Conservation (phyloP, 37 sponge, comb jelly and placozoan genomes). For the Spongia lamella region DNA sequence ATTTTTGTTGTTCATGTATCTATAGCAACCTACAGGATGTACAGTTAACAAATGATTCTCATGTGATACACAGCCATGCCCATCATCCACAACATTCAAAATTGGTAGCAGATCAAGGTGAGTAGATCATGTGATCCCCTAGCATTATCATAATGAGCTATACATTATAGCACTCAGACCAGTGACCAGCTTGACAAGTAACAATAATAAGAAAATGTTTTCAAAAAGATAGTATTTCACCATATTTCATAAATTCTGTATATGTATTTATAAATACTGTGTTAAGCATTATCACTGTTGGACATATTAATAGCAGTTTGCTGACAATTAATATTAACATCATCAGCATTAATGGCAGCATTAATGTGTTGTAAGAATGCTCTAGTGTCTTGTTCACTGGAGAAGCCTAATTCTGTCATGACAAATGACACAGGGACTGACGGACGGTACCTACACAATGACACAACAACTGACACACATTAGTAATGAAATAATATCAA, state of each 20-base stretch:
- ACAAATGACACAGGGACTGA: conserved; percentile 53
- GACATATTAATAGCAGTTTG: too few species aligned
- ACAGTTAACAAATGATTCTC: conserved; percentile 57
- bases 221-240: too few species aligned
- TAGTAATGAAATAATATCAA: too few species aligned
- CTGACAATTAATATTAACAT: too few species aligned
- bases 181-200: conserved; percentile 13
- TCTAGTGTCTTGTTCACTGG: conserved; percentile 49
- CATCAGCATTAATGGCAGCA: neutral
- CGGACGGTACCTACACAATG: conserved; percentile 67
- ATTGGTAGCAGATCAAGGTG: conserved; percentile 59
- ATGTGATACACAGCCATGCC: conserved; percentile 12
- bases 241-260: too few species aligned
- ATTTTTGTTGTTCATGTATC: neutral
- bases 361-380: conserved; percentile 42
- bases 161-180: conserved; percentile 19
- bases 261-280: too few species aligned
- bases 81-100: neutral
- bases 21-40: conserved; percentile 46
- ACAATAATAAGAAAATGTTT: too few species aligned
- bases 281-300: too few species aligned
- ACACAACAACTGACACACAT: too few species aligned
- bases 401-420: conserved; percentile 56
- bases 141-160: neutral
- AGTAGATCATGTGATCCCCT: conserved; percentile 9